Evolutionary conservation across 2,113 vertebrate species (phyloP), one percentile per base, ranked within the genome.

Genomic region (Sylvilagus bachmani): DNA sequence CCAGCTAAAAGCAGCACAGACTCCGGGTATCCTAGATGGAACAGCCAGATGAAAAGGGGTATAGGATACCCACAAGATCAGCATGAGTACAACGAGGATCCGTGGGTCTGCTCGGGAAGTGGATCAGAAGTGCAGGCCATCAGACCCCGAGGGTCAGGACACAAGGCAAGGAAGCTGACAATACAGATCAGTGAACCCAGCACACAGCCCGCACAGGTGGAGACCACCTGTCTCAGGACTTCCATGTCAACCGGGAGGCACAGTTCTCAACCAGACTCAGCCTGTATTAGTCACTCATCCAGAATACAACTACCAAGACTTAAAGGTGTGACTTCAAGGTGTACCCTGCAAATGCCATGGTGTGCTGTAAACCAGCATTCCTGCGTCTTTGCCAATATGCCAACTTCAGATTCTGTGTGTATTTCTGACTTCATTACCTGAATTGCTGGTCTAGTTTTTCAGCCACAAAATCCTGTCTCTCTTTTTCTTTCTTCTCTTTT

Each of bases 401-500:
- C 11, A 94, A 75, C n/a, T 80, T 73, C 81, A 90, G 2, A 82
- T 77, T 87, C 53, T 67, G 31, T 55, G 61, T 62, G n/a, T 75
- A 70, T 84, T 89, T 81, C 82, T 83, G 33, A 64, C 19, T 62
- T 75, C 10, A 33, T 91, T 98, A 99, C 99, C 99, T 99, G 98
- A 99, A 99, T 27, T 99, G 99, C 91, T 99, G 99, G 1, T 99
- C 99, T 92, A 98, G 95, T 89, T 99, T 99, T 64, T 99, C 98
- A 58, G 98, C 97, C 71, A 99, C 99, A 69, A 99, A 58, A 27
- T 97, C 95, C 92, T 98, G 97, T 55, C 99, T 98, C 21, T 99
- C 99, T 5, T 96, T 97, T 96, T 99, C 99, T 90, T 99, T 98
- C 91, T 97, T 98, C 29, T 99, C 98, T 64, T 93, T 98, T 92